phyloP scores from a whole-genome alignment of 2,888 invertebrate species.

The Torymus aiolomorphi region DNA sequence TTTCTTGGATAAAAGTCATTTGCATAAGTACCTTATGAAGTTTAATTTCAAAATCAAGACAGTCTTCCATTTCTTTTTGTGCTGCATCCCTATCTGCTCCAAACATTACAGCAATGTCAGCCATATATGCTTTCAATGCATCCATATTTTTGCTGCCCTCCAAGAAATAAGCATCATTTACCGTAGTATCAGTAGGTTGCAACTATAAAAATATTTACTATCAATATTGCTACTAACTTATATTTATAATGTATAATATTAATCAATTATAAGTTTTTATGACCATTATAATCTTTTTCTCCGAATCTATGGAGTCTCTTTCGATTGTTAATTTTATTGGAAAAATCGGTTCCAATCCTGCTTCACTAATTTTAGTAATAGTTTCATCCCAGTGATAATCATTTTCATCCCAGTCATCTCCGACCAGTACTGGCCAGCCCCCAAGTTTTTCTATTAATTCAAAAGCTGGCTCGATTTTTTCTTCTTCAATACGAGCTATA shows the following conservation, averaged over 20 bases:
- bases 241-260: neutral
- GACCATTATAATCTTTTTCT: constrained; percentile 84
- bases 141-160: constrained; percentile 87
- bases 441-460: constrained; percentile 84
- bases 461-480: constrained; percentile 83
- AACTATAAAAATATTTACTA: constrained; percentile 2
- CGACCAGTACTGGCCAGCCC: neutral
- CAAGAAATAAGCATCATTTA: neutral
- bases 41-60: constrained; percentile 90
- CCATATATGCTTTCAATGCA: constrained; percentile 91
- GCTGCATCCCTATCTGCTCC: constrained; percentile 81
- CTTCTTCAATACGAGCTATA: constrained; percentile 85
- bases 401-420: constrained; percentile 15
- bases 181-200: neutral
- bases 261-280: neutral
- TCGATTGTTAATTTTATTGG: constrained; percentile 91
- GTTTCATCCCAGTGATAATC: too few species aligned
- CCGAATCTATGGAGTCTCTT: constrained; percentile 90
- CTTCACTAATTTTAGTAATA: constrained; percentile 80
- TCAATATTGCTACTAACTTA: neutral
- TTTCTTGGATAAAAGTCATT: neutral
- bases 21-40: constrained; percentile 89
- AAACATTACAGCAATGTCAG: constrained; percentile 91
- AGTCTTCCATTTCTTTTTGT: constrained; percentile 83
- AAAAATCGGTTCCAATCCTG: constrained; percentile 90